Evolutionary conservation across 2,888 invertebrate genomes (phyloP), one percentile per base, ranked within the genome.

Genomic region (Lasioglossum villosulum): DNA sequence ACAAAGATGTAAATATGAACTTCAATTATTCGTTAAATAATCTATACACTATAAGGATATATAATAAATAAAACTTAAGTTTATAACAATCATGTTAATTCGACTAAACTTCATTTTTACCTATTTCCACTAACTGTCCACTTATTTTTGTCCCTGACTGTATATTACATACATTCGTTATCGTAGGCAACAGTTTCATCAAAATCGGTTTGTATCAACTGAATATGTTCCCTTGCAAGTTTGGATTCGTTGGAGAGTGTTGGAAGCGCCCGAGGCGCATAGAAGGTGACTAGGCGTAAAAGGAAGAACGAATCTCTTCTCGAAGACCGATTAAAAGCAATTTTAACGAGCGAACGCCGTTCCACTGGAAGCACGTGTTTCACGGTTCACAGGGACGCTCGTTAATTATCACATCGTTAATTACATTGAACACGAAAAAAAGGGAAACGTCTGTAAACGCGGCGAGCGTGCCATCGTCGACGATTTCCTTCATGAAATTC

Each of bases 221-320:
- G n/a, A n/a, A n/a, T n/a, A n/a, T n/a, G n/a, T n/a, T n/a, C n/a
- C n/a, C n/a, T n/a, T n/a, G n/a, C n/a, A n/a, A 56, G n/a, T n/a
- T n/a, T n/a, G 56, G 10, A n/a, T 1, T n/a, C 16, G 52, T 52
- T 12, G 56, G n/a, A n/a, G 56, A 56, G n/a, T n/a, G 56, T 56
- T n/a, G 12, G 56, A 56, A 12, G n/a, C 56, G 56, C 23, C 8
- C 3, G 10, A 56, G 10, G 56, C n/a, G 56, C 1, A 12, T 1
- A n/a, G n/a, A 56, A n/a, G n/a, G 56, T n/a, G 56, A 56, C n/a
- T n/a, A n/a, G n/a, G n/a, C 56, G 56, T 68, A 23, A 34, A 72
- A 34, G 77, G 66, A 37, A 16, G 63, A 75, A 45, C n/a, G 45
- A 75, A 75, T 75, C 63, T 34, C n/a, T 16, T 19, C 63, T 30